Base-by-base conservation (phyloP, 2,888 invertebrate genomes). In the Pachycephus smyrnensis region DNA sequence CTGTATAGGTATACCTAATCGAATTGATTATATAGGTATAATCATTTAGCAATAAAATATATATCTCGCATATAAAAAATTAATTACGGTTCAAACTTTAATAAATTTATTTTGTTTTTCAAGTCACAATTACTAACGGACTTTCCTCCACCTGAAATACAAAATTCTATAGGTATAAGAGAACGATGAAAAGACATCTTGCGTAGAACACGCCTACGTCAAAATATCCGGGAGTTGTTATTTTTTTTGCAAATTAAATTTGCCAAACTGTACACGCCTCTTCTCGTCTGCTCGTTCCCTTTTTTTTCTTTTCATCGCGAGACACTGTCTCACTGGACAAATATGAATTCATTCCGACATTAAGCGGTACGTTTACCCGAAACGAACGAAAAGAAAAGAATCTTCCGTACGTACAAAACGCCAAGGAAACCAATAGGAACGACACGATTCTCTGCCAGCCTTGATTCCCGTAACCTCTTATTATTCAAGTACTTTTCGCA, bases 301-400 rank as follows among this genome's bases (percentile, higher is more conserved):
- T 75, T 73, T 76, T 68, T 75, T 68, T 78, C 40, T 35, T 33
- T 36, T 12, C 69, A 32, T 74, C 33, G 6, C 77, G 32, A 30
- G 3, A 55, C 55, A 9, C 55, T 55, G 55, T 9, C 83, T 80
- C 80, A 82, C 82, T 82, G 82, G 82, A 84, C 86, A 86, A 87
- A 87, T 86, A 87, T 86, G 87, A 87, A 87, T 87, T 86, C 86
- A 87, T 86, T 86, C 85, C 82, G 82, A 81, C 85, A 84, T 85
- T 86, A 86, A 83, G 77, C 76, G 80, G 78, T 84, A 83, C 81
- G 84, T 73, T 85, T 82, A 77, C 55, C 75, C 36, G 73, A 79
- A 75, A 68, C 69, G 75, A 68, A 73, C 12, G 11, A 23, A 37
- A 73, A 79, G 79, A 37, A 69, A 76, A 77, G 74, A 76, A 76